These are phyloP conservation scores for Lota lota DNA, from an alignment of 2,113 vertebrate genomes.

Conservation along the genomic window DNA sequence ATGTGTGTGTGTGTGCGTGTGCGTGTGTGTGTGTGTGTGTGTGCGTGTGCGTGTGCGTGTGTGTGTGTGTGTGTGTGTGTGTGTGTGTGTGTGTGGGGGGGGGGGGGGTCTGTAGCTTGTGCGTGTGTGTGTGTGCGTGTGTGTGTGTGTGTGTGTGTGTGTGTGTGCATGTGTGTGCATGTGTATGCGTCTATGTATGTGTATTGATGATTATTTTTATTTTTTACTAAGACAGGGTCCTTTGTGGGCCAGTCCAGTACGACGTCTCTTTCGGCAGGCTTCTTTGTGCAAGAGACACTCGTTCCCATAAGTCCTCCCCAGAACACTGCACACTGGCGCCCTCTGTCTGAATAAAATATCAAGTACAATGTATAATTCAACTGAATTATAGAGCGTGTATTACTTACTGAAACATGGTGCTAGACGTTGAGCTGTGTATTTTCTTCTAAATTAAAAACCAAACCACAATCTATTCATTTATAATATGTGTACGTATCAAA, in stretches of 20 bases:
- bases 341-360: conserved; percentile 58
- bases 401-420: too few species aligned
- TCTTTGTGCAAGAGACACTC: conserved; percentile 73
- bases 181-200: neutral
- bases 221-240: conserved; percentile 68
- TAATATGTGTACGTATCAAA: too few species aligned
- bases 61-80: neutral
- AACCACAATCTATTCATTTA: too few species aligned
- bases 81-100: neutral
- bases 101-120: neutral
- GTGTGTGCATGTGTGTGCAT: neutral
- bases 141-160: conserved; percentile 12
- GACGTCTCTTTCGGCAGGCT: conserved; percentile 67
- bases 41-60: conserved; percentile 6
- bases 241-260: conserved; percentile 62
- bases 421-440: too few species aligned
- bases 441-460: too few species aligned
- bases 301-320: conserved; percentile 70
- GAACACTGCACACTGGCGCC: conserved; percentile 74
- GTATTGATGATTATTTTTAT: neutral
- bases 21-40: conserved; percentile 10
- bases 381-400: too few species aligned
- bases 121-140: neutral
- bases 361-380: conserved; percentile 14
- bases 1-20: conserved; percentile 16